These are phyloP conservation scores for Penaeus indicus DNA, from an alignment of 1,140 invertebrate species.

Conservation along the genomic window DNA sequence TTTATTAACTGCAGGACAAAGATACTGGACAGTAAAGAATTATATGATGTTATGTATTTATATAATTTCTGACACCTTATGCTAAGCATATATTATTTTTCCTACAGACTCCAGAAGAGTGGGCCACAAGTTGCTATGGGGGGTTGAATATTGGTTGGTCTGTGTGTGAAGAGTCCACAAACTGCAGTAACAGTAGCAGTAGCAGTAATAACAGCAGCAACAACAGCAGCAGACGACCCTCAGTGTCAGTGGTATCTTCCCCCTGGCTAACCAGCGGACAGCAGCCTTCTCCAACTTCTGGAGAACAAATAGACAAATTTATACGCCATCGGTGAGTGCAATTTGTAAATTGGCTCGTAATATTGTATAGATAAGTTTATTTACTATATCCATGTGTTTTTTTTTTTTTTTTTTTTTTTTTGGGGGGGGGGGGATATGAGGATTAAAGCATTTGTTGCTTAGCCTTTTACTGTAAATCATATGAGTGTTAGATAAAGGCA, in stretches of 20 bases:
- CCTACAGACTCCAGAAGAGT: constrained; percentile 55
- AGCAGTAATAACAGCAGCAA: constrained; percentile 58
- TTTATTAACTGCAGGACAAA: not conserved
- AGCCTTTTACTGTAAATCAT: too few relatives aligned
- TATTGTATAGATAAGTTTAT: too few relatives aligned
- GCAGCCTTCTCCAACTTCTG: constrained; percentile 45
- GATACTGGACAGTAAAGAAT: too few relatives aligned
- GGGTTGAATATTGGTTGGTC: constrained; percentile 41
- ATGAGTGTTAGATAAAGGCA: too few relatives aligned
- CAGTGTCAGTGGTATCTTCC: constrained; percentile 52
- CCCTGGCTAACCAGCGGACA: constrained; percentile 40
- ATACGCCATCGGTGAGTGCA: constrained; percentile 45
- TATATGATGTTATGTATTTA: not conserved
- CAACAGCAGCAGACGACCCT: constrained; percentile 52
- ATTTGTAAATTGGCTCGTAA: not conserved
- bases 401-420: too few relatives aligned
- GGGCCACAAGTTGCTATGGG: constrained; percentile 53
- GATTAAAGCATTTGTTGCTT: too few relatives aligned
- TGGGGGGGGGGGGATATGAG: too few relatives aligned
- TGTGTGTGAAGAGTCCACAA: constrained; percentile 42
- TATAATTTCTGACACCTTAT: not conserved
- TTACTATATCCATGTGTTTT: too few relatives aligned
- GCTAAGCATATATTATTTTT: not conserved
- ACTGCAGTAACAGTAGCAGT: constrained; percentile 44
- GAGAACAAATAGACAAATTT: constrained; percentile 59